These are phyloP conservation scores for Garra rufa DNA, from an alignment of 2,113 vertebrate genomes.

Conservation along the genomic window DNA sequence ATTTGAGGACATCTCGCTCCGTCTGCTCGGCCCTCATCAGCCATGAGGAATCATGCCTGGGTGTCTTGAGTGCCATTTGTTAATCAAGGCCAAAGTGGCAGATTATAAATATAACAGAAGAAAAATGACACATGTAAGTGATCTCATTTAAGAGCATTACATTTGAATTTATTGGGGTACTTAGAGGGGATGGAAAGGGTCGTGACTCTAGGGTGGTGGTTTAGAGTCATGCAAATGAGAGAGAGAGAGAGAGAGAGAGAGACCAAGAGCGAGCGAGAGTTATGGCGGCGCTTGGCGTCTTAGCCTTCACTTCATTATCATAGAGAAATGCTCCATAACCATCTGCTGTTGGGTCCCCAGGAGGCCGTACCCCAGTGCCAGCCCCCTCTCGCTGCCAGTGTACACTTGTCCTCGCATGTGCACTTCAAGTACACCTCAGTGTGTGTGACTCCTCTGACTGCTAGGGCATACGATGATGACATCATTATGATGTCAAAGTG, in stretches of 20 bases:
- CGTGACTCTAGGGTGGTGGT: constrained; percentile 54
- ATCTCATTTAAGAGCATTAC: constrained; percentile 81
- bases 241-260: constrained; percentile 63
- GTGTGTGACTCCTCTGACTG: background rate
- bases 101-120: constrained; percentile 79
- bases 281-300: constrained; percentile 66
- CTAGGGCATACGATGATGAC: background rate
- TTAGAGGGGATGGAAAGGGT: constrained; percentile 75
- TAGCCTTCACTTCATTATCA: constrained; percentile 58
- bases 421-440: constrained; percentile 3
- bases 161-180: constrained; percentile 81
- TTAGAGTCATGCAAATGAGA: constrained; percentile 63
- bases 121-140: constrained; percentile 82
- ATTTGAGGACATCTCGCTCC: constrained; percentile 25
- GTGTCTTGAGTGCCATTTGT: constrained; percentile 77
- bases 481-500: constrained; percentile 3
- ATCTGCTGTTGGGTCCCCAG: constrained; percentile 47
- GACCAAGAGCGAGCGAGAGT: constrained; percentile 29
- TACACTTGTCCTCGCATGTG: constrained; percentile 32
- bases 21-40: constrained; percentile 49
- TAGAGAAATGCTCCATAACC: constrained; percentile 53
- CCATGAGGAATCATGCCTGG: constrained; percentile 68
- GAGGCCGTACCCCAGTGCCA: constrained; percentile 46
- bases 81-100: constrained; percentile 83
- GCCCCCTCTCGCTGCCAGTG: constrained; percentile 35